These are phyloP conservation scores for Opisthograptis luteolata DNA, from an alignment of 2,888 invertebrate species.

Conservation along the genomic window DNA sequence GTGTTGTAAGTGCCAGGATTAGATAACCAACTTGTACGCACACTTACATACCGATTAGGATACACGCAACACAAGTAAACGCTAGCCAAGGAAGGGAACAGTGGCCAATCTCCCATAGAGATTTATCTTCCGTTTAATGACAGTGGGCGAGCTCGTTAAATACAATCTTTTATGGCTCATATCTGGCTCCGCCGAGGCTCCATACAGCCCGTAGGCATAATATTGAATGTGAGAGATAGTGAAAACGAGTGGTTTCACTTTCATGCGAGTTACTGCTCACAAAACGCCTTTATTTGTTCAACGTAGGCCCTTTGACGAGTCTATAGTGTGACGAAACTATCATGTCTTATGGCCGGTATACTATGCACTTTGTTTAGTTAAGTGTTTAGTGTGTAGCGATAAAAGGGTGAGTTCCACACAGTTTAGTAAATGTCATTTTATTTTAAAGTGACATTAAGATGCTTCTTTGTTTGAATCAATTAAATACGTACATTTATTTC, in stretches of 20 bases:
- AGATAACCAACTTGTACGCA: too few relatives aligned
- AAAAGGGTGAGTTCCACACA: too few relatives aligned
- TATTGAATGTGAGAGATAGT: constrained; percentile 36
- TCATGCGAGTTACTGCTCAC: constrained; percentile 59
- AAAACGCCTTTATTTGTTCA: constrained; percentile 50
- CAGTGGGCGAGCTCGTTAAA: constrained; percentile 31
- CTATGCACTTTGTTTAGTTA: too few relatives aligned
- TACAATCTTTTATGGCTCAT: constrained; percentile 32
- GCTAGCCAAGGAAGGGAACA: constrained; percentile 7
- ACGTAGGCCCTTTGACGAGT: constrained; percentile 46
- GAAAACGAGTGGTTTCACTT: constrained; percentile 69
- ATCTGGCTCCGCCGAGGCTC: constrained; percentile 20
- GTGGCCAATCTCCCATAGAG: constrained; percentile 22
- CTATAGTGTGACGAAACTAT: constrained; percentile 42
- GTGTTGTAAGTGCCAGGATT: too few relatives aligned
- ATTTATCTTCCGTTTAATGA: constrained; percentile 36
- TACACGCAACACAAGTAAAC: constrained; percentile 1
- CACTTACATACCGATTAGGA: too few relatives aligned
- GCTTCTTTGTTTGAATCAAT: too few relatives aligned
- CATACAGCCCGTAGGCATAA: constrained; percentile 7
- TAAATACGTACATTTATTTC: too few relatives aligned
- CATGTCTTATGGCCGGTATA: too few relatives aligned
- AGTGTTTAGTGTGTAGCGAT: too few relatives aligned
- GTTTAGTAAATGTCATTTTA: too few relatives aligned
- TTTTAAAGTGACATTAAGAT: too few relatives aligned